Base-by-base conservation (phyloP, 2,888 invertebrate genomes). In the Theodoxus fluviatilis region DNA sequence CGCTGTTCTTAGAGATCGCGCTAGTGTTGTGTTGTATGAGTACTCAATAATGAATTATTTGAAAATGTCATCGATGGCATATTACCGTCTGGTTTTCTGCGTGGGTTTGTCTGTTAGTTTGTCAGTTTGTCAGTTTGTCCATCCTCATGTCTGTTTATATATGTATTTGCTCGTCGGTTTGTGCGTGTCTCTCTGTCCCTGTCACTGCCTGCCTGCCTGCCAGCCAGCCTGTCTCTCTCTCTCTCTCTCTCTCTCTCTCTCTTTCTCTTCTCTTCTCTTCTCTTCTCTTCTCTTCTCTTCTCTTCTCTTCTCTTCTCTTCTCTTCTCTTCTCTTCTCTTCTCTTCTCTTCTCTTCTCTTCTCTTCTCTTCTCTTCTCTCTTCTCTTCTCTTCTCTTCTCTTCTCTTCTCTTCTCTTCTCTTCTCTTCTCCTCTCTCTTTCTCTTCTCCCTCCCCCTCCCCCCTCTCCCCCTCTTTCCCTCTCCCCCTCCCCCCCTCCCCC, bases 161-260 rank as follows among this genome's bases (percentile, higher is more conserved):
- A n/a, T n/a, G n/a, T n/a, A n/a, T n/a, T n/a, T n/a, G n/a, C n/a
- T n/a, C n/a, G n/a, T n/a, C n/a, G n/a, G n/a, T n/a, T n/a, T n/a
- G n/a, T n/a, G n/a, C n/a, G n/a, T 15, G 18, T 63, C 63, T 63
- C n/a, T 63, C 37, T 63, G 18, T 35, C 37, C 38, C n/a, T 63
- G n/a, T n/a, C n/a, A n/a, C 6, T 59, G 9, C 18, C 25, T 28
- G 28, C 18, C 28, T 9, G 28, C 31, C 25, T 59, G 15, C 33
- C 25, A 15, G 28, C 33, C 28, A 9, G 28, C 18, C 25, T 28
- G 9, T 59, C 25, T 59, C 33, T 25, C 25, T 59, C 31, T 59
- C 25, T 59, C 31, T 59, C 25, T 28, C 33, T 59, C 59, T 59
- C 33, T 28, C 25, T 28, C 18, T 59, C 28, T 28, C 31, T 59